A percentile compares a stretch with the other conserved stretches of the same genome.
Evolutionary conservation across 1,140 invertebrate species (phyloP).

Genomic region (Zaprionus vittiger): DNA sequence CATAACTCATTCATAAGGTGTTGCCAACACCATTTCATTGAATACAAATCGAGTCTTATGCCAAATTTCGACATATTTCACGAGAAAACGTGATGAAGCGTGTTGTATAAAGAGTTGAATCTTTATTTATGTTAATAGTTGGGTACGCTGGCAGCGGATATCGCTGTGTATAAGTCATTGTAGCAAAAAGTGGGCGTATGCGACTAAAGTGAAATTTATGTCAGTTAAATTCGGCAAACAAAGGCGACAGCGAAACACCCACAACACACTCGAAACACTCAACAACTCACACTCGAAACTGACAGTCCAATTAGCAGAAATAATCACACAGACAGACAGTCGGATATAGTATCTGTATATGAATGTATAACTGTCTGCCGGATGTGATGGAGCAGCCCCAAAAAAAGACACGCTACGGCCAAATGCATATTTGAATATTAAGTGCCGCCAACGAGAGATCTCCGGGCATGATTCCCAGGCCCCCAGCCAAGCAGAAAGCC

Average conservation of each 20-base stretch:
- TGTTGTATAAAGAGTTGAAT: conserved; percentile 6
- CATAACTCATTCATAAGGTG: conserved; percentile 5
- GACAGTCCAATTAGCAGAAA: conserved; percentile 82
- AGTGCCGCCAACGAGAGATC: conserved; percentile 50
- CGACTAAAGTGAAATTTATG: conserved; percentile 76
- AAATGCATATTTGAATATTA: conserved; percentile 65
- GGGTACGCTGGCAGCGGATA: neutral
- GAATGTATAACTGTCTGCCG: conserved; percentile 62
- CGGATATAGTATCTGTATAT: conserved; percentile 25
- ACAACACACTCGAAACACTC: conserved; percentile 24
- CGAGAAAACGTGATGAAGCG: conserved; percentile 9
- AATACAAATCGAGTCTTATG: conserved; percentile 4
- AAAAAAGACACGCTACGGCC: conserved; percentile 37
- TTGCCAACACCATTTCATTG: neutral
- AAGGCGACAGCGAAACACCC: conserved; percentile 26
- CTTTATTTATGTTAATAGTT: conserved; percentile 31
- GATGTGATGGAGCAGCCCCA: conserved; percentile 66
- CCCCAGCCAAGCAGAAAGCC: conserved; percentile 75
- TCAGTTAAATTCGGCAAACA: conserved; percentile 67
- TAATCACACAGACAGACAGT: conserved; percentile 48
- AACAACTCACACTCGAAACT: conserved; percentile 41
- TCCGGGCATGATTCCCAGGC: conserved; percentile 55
- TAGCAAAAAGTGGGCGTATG: conserved; percentile 47
- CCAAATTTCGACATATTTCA: conserved; percentile 2
- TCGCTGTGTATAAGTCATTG: neutral